A percentile compares a stretch with the other conserved stretches of the same genome.
Conservation (phyloP, 2,888 invertebrate genomes). For the Ochropleura plecta region DNA sequence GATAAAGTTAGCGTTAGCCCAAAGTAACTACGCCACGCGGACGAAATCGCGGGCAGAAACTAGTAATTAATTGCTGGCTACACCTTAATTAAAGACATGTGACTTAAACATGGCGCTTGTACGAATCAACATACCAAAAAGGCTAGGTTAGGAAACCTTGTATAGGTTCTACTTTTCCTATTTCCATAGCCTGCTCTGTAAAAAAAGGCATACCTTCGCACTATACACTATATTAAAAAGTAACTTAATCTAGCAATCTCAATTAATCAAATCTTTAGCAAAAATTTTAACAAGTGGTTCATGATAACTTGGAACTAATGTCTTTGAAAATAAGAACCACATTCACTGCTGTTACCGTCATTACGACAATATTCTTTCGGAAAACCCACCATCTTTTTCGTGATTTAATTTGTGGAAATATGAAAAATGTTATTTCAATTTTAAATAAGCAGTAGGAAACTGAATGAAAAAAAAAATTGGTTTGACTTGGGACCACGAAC, state of each 20-base stretch:
- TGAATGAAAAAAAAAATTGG: constrained; percentile 54
- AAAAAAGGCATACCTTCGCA: not conserved
- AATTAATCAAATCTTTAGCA: not conserved
- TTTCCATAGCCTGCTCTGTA: not conserved
- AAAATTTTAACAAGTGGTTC: constrained; percentile 5
- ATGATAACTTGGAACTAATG: not conserved
- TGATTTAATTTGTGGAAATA: constrained; percentile 56
- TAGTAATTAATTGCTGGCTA: no score
- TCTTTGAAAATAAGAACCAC: constrained; percentile 6
- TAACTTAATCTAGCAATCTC: not conserved
- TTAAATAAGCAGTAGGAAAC: constrained; percentile 59
- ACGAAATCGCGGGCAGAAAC: no score
- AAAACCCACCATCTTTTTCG: constrained; percentile 37
- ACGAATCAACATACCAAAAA: not conserved
- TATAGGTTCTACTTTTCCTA: not conserved
- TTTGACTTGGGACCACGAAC: constrained; percentile 52
- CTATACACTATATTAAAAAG: not conserved
- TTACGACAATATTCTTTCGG: constrained; percentile 23
- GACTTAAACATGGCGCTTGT: not conserved
- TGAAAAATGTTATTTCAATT: constrained; percentile 62
- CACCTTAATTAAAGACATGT: no score
- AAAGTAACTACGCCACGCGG: no score
- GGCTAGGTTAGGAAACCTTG: not conserved
- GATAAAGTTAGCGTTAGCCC: no score
- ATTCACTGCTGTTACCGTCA: constrained; percentile 23